Evolutionary conservation across 2,888 invertebrate genomes (phyloP).

Genomic region (Eutolmus rufibarbis): DNA sequence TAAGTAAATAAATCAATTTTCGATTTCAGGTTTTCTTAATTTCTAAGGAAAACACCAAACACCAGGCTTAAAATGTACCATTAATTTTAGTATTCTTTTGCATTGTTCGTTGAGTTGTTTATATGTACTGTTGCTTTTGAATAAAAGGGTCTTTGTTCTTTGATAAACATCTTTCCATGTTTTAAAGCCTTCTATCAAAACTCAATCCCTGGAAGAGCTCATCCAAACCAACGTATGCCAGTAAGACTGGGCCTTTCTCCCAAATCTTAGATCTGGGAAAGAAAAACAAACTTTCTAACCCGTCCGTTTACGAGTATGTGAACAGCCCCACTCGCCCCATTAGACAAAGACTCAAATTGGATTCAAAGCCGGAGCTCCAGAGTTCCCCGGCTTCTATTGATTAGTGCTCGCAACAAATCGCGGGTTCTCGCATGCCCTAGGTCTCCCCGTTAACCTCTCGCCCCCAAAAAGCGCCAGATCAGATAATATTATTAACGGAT

Average conservation of each 20-base stretch:
- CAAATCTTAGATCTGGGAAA: not conserved
- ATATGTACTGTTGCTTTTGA: not conserved
- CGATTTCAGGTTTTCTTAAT: too few species aligned
- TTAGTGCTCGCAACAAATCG: not conserved
- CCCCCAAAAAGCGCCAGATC: constrained; percentile 43
- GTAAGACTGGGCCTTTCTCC: not conserved
- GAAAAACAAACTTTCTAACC: not conserved
- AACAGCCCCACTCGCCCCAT: not conserved
- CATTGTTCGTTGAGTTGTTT: not conserved
- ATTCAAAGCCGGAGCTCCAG: not conserved
- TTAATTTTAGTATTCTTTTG: not conserved
- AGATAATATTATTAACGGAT: constrained; percentile 54
- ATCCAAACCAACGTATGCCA: not conserved
- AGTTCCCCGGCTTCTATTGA: not conserved
- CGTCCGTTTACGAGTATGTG: not conserved
- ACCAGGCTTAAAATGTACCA: too few species aligned
- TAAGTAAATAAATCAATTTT: too few species aligned
- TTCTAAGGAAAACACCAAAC: too few species aligned
- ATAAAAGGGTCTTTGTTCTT: not conserved
- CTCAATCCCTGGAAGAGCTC: not conserved
- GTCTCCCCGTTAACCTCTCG: not conserved
- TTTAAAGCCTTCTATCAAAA: not conserved
- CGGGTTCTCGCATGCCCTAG: not conserved
- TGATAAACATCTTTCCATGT: not conserved
- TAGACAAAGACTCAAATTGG: not conserved